Evolutionary conservation across 2,797 vertebrate species (phyloP).

Genomic region (Ptychadena robeensis): DNA sequence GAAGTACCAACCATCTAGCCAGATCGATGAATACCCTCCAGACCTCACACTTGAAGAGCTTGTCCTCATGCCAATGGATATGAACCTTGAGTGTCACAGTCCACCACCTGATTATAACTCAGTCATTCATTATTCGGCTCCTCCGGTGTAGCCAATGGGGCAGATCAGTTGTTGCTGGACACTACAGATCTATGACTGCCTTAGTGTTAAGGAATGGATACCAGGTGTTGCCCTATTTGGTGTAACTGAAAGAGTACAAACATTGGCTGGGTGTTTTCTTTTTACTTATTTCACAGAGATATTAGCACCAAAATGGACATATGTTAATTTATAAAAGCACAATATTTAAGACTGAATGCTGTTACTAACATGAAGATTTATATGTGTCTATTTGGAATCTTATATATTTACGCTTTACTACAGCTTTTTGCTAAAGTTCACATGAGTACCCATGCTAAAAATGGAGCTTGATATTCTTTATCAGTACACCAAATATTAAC

Average conservation of each 20-base stretch:
- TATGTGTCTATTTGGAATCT: constrained; percentile 14
- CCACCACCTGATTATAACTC: constrained; percentile 92
- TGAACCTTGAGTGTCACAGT: constrained; percentile 89
- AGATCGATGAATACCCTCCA: constrained; percentile 74
- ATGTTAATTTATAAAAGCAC: constrained; percentile 11
- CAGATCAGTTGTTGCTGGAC: not conserved
- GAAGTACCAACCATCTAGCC: constrained; percentile 73
- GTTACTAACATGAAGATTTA: not conserved
- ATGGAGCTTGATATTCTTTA: not conserved
- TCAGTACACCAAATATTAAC: not conserved
- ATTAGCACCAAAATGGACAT: constrained; percentile 10
- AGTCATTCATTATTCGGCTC: constrained; percentile 88
- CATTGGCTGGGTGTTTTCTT: not conserved
- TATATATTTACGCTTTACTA: not conserved
- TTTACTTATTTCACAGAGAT: constrained; percentile 1
- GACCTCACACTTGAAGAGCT: constrained; percentile 87
- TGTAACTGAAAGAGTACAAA: not conserved
- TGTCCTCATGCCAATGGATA: constrained; percentile 78
- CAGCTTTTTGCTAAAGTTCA: not conserved
- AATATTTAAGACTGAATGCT: constrained; percentile 19
- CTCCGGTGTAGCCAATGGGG: constrained; percentile 77
- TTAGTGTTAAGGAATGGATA: not conserved
- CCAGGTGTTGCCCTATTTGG: constrained; percentile 13
- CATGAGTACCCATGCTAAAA: not conserved
- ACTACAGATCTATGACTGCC: constrained; percentile 16